Base-by-base conservation (phyloP, 1,140 invertebrate genomes). In the Hyposmocoma kahamanoa region DNA sequence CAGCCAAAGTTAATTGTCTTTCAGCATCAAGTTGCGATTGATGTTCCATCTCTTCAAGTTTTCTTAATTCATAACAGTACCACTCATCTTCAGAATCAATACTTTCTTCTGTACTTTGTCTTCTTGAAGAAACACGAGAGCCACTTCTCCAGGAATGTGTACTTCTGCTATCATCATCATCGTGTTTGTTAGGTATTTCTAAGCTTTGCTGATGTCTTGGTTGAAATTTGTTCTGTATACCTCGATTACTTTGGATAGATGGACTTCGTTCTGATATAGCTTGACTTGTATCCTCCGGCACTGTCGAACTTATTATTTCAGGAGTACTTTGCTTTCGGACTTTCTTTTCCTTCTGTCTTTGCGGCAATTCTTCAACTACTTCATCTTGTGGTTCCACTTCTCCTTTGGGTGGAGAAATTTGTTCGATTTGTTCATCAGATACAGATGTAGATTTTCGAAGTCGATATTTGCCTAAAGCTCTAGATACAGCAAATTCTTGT, bases 51-150 rank as follows among this genome's bases (percentile, higher is more conserved):
- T 96, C 93, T 81, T 97, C 94, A 26, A 97, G 73, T 78, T 96
- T 95, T 38, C 93, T 88, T 43, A 96, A 67, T 67, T 96, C 95
- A 72, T 97, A 96, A 55, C 93, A 94, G 65, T 96, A 97, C 92
- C 95, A 97, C 85, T 97, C 95, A 69, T 97, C 95, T 81, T 97
- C 95, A 32, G 93, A 95, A 76, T 97, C 95, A 47, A 97, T 97
- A 49, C 94, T 95, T 61, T 97, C 95, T 84, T 96, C 95, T 0
- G 95, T 97, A 72, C 95, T 96, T 85, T 97, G 95, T 26, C 95
- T 86, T 64, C 95, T 88, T 1, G 95, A 96, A 3, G 94, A 95
- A n/a, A 94, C 92, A 56, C 93, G 86, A 0, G 94, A 96, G 1
- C 93, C 92, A 64, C 94, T 96, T 53, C 95, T 88, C 86, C 92